These are phyloP conservation scores for Coregonus clupeaformis DNA, from an alignment of 2,113 vertebrate genomes.

Conservation along the genomic window DNA sequence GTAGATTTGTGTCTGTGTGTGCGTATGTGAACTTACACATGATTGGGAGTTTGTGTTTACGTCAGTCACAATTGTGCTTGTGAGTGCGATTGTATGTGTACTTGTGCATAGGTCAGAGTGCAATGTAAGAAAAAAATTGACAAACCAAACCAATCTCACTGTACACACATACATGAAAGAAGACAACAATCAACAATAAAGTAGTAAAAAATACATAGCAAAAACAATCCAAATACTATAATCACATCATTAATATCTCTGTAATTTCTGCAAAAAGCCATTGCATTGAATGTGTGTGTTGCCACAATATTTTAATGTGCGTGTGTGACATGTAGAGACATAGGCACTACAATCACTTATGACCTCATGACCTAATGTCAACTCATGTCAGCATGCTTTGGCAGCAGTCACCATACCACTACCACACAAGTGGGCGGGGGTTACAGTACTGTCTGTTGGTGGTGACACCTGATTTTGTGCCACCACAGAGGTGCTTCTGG, in stretches of 20 bases:
- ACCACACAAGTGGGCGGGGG: too few relatives aligned
- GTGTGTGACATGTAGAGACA: too few relatives aligned
- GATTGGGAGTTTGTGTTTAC: neutral
- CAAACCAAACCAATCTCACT: neutral
- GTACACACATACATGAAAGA: too few relatives aligned
- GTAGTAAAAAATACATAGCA: too few relatives aligned
- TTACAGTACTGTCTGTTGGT: neutral
- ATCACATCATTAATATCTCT: too few relatives aligned
- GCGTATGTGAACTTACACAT: neutral
- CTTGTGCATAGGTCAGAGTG: neutral
- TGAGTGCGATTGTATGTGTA: neutral
- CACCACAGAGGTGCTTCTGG: constrained; percentile 89
- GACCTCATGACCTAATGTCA: too few relatives aligned
- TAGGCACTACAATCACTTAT: too few relatives aligned
- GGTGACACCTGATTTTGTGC: neutral
- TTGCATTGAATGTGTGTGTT: too few relatives aligned
- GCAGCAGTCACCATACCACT: neutral
- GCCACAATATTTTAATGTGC: too few relatives aligned
- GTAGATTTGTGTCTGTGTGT: neutral
- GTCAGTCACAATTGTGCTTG: neutral
- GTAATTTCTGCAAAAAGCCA: too few relatives aligned
- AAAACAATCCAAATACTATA: too few relatives aligned
- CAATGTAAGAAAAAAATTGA: neutral
- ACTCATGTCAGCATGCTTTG: neutral
- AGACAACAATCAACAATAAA: too few relatives aligned